phyloP scores from a whole-genome alignment of 2,888 invertebrate species.

The Agrotis clavis region DNA sequence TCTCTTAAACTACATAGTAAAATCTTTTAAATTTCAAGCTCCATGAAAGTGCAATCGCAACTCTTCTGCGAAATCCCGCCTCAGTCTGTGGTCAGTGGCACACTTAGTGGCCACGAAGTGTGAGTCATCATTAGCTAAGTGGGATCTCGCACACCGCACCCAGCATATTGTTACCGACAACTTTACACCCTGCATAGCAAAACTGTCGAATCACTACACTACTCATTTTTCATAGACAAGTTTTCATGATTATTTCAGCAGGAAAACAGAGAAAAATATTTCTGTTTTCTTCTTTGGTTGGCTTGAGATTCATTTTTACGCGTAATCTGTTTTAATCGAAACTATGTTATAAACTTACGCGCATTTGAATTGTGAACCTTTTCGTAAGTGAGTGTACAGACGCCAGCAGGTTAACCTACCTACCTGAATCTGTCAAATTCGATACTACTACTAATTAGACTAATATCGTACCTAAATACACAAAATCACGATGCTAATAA shows the following conservation, averaged over 20 bases:
- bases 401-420: too few relatives aligned
- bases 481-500: neutral
- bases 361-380: too few relatives aligned
- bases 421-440: too few relatives aligned
- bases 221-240: constrained; percentile 25
- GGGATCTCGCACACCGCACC: constrained; percentile 69
- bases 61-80: constrained; percentile 5
- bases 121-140: constrained; percentile 76
- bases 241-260: neutral
- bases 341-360: too few relatives aligned
- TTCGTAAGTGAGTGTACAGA: too few relatives aligned
- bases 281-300: too few relatives aligned
- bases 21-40: neutral
- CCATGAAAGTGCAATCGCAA: neutral
- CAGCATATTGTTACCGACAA: constrained; percentile 49
- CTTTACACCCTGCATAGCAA: constrained; percentile 52
- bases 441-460: too few relatives aligned
- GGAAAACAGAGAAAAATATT: neutral
- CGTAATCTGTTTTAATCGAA: too few relatives aligned
- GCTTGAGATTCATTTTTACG: too few relatives aligned
- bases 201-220: constrained; percentile 57
- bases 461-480: too few relatives aligned
- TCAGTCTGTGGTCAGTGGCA: constrained; percentile 11
- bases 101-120: constrained; percentile 53
- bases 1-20: neutral